These are phyloP conservation scores for Crotophaga sulcirostris DNA, from an alignment of 2,113 vertebrate species.

Conservation along the genomic window DNA sequence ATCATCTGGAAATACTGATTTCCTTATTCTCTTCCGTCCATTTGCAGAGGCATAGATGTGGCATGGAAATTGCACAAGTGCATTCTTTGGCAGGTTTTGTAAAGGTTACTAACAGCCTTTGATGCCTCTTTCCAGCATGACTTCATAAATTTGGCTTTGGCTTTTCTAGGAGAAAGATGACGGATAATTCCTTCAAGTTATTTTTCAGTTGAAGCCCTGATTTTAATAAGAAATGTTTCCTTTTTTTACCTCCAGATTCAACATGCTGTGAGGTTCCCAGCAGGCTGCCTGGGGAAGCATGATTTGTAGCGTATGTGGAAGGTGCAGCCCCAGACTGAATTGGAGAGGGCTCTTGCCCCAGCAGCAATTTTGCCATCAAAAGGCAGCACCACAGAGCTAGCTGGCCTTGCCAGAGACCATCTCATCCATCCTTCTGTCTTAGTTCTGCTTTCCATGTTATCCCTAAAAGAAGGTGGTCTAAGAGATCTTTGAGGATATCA, in stretches of 20 bases:
- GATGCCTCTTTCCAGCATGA: not conserved
- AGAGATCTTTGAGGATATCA: not conserved
- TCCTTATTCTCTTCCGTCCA: not conserved
- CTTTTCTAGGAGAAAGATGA: not conserved
- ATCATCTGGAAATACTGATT: not conserved
- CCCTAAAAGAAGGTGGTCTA: not conserved
- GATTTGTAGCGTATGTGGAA: not conserved
- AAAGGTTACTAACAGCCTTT: not conserved
- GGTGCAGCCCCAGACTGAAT: not conserved
- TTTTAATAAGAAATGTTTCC: not conserved
- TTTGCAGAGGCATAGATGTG: not conserved
- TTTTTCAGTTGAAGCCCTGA: not conserved
- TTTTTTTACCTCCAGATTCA: not conserved
- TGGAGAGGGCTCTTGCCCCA: not conserved
- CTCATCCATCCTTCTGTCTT: not conserved
- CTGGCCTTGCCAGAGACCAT: not conserved
- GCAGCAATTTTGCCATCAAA: not conserved
- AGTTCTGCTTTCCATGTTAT: not conserved
- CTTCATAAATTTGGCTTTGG: slow-evolving; percentile 7
- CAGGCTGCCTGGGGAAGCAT: not conserved
- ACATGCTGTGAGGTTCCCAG: not conserved
- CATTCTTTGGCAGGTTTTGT: not conserved
- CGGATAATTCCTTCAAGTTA: not conserved
- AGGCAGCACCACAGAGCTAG: not conserved
- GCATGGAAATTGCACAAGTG: not conserved